Conservation (phyloP, 2,888 invertebrate genomes). For the Stenodema calcarata region DNA sequence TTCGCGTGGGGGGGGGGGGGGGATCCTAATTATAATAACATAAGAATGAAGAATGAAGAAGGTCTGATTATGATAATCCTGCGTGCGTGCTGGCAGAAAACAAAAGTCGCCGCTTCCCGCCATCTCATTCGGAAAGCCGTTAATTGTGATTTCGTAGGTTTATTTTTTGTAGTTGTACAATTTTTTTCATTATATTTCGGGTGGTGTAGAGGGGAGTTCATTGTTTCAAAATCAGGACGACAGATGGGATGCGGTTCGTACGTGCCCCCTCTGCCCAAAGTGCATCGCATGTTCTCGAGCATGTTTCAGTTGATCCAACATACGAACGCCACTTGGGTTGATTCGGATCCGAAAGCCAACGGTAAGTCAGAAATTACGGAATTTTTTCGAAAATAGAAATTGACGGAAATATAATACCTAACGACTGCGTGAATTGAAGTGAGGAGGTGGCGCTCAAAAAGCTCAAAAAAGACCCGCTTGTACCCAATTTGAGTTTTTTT, state of each 20-base stretch:
- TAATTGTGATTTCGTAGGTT: neutral
- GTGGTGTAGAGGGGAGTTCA: neutral
- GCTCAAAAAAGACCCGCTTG: too few relatives aligned
- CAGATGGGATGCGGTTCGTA: neutral
- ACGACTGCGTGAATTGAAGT: too few relatives aligned
- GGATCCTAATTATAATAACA: constrained; percentile 11
- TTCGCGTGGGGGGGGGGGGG: too few relatives aligned
- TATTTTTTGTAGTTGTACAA: neutral
- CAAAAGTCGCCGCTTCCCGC: neutral
- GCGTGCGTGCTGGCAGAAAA: neutral
- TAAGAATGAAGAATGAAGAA: neutral
- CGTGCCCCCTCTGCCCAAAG: neutral
- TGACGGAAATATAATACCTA: too few relatives aligned
- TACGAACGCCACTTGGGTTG: too few relatives aligned
- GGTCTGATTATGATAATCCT: constrained; percentile 5
- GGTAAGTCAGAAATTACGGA: too few relatives aligned
- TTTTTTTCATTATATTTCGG: neutral
- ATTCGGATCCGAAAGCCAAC: too few relatives aligned
- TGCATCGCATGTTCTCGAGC: neutral
- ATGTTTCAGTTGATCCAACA: neutral
- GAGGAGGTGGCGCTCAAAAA: too few relatives aligned
- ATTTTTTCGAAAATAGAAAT: too few relatives aligned
- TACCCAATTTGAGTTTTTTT: too few relatives aligned
- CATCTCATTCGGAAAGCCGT: neutral
- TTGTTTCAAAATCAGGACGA: neutral